These are phyloP conservation scores for Epsilonema sp. DNA, from an alignment of 2,888 invertebrate species.

Conservation along the genomic window DNA sequence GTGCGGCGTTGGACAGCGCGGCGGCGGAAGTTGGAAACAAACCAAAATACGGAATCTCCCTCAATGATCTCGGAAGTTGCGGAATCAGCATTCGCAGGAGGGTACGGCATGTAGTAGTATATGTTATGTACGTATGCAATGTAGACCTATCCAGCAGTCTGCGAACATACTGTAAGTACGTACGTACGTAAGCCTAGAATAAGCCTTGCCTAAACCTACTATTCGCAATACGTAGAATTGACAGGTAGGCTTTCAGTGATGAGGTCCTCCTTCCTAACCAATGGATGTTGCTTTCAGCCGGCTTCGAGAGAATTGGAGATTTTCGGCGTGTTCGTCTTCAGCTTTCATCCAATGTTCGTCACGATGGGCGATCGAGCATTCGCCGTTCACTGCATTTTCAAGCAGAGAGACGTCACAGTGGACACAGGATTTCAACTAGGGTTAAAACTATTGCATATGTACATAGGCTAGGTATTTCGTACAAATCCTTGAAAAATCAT, in stretches of 20 bases:
- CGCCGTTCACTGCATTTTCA: constrained; percentile 16
- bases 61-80: constrained; percentile 10
- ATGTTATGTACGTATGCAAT: constrained; percentile 1
- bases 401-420: constrained; percentile 12
- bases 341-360: constrained; percentile 15
- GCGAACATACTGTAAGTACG: too few relatives aligned
- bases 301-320: constrained; percentile 11
- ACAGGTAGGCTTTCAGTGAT: too few relatives aligned
- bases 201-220: too few relatives aligned
- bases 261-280: constrained; percentile 2
- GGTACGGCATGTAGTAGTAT: constrained; percentile 8
- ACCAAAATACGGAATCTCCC: constrained; percentile 10
- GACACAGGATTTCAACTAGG: constrained; percentile 13
- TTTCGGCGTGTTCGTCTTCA: constrained; percentile 13
- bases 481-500: too few relatives aligned
- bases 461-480: too few relatives aligned
- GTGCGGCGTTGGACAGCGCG: constrained; percentile 6
- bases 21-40: constrained; percentile 4
- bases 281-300: constrained; percentile 8
- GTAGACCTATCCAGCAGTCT: not conserved
- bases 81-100: constrained; percentile 12
- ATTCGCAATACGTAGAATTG: too few relatives aligned
- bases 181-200: too few relatives aligned
- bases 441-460: too few relatives aligned
- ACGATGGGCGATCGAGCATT: constrained; percentile 15